Base-by-base conservation (phyloP, 2,888 invertebrate genomes). In the Ditylenchus weischeri region DNA sequence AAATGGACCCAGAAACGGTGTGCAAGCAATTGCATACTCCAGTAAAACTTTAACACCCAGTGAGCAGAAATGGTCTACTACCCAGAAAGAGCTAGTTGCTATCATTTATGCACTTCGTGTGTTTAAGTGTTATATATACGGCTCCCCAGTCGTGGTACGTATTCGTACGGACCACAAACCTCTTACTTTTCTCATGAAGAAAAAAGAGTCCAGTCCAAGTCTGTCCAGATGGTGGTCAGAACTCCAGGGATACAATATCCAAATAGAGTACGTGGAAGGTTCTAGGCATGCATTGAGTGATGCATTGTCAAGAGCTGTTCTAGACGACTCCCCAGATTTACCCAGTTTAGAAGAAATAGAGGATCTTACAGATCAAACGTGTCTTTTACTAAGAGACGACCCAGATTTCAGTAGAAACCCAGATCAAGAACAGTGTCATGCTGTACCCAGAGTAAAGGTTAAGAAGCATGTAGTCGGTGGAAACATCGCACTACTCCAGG, bases 241-340 rank as follows among this genome's bases (percentile, higher is more conserved):
- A 58, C n/a, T 66, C 6, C 67, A 66, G 61, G 43, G 43, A 6
- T 66, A 68, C 23, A 50, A 66, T 36, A 68, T 66, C 15, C 19
- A 68, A 3, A 66, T 66, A 3, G 67, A 54, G 5, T 67, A 66
- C 23, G 57, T 66, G 13, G 35, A 50, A 6, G 67, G 67, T 6
- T 67, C 47, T 35, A 38, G 57, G 54, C 66, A 66, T 35, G 38
- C 64, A 21, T 38, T 66, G 11, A 67, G 67, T 0, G 67, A 66
- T 38, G 67, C 67, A 3, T 51, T 66, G 10, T 66, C 66, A 8
- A n/a, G 38, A 23, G 19, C 15, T 18, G 36, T 43, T 8, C 64
- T n/a, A 8, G 61, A 60, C 10, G 8, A 19, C 1, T n/a, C 15
- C 1, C 0, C 43, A 15, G 29, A 21, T n/a, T 36, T 35, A 7